These are phyloP conservation scores for Pectinophora gossypiella DNA, from an alignment of 1,140 invertebrate species.

Conservation along the genomic window DNA sequence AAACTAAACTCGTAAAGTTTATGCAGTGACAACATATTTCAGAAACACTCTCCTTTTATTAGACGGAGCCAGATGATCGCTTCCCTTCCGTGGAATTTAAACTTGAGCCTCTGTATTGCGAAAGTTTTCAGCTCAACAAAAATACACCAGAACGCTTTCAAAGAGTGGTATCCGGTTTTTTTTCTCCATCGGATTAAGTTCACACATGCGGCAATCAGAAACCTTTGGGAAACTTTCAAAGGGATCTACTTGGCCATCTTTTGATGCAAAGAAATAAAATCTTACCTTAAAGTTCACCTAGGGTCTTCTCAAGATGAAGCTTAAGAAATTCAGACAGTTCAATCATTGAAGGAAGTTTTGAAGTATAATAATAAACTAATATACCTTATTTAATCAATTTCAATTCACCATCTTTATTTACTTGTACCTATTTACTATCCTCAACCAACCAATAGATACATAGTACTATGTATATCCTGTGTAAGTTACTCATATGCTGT, in stretches of 20 bases:
- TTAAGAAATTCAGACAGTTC: too few species aligned
- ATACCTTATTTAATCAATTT: too few species aligned
- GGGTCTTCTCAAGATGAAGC: too few species aligned
- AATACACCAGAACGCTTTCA: constrained; percentile 74
- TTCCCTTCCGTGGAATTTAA: constrained; percentile 61
- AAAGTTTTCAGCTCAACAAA: constrained; percentile 72
- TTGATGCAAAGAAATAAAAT: neutral
- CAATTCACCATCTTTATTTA: too few species aligned
- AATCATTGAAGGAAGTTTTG: too few species aligned
- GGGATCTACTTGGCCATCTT: neutral
- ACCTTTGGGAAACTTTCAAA: constrained; percentile 33
- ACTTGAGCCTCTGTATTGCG: constrained; percentile 63
- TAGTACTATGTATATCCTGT: too few species aligned
- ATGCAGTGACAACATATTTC: constrained; percentile 72
- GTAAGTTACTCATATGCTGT: too few species aligned
- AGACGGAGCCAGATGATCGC: constrained; percentile 59
- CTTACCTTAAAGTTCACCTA: neutral
- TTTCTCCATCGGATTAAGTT: constrained; percentile 62
- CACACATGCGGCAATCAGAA: constrained; percentile 51
- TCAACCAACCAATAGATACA: too few species aligned
- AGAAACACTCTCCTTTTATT: constrained; percentile 61
- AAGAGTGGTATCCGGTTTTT: constrained; percentile 56
- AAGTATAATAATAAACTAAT: too few species aligned
- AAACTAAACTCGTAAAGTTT: constrained; percentile 71
- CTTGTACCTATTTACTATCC: too few species aligned